These are phyloP conservation scores for Goniozus legneri DNA, from an alignment of 1,140 invertebrate genomes.

Conservation along the genomic window DNA sequence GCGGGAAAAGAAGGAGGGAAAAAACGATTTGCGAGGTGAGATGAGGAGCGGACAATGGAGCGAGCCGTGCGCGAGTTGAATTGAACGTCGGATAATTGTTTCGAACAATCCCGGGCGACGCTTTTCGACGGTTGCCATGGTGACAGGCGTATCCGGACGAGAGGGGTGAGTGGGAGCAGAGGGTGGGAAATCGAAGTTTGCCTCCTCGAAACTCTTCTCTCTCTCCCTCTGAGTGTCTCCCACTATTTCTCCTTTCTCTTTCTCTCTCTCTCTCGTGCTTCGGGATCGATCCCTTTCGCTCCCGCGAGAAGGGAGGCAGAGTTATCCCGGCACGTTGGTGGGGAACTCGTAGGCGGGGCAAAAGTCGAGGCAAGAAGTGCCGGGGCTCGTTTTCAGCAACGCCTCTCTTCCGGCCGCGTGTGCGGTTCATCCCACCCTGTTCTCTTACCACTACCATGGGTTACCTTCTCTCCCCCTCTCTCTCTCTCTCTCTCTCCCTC, in stretches of 20 bases:
- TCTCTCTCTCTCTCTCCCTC: background rate
- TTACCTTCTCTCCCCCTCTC: conserved; percentile 1
- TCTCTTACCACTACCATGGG: background rate
- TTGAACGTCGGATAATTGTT: conserved; percentile 55
- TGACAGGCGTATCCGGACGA: conserved; percentile 21
- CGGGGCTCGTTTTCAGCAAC: conserved; percentile 19
- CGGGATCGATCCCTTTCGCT: too few species aligned
- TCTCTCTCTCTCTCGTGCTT: too few species aligned
- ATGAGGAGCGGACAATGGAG: conserved; percentile 11
- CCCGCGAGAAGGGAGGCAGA: too few species aligned
- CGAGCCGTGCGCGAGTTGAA: conserved; percentile 38
- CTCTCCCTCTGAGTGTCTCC: too few species aligned
- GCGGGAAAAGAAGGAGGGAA: too few species aligned
- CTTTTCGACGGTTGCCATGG: conserved; percentile 42
- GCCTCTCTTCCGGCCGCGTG: conserved; percentile 21
- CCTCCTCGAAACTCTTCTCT: too few species aligned
- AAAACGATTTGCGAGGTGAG: conserved; percentile 43
- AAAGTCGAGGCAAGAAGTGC: conserved; percentile 33
- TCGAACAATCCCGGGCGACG: conserved; percentile 52
- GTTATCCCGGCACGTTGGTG: background rate
- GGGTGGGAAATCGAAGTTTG: background rate
- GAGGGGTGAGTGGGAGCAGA: background rate
- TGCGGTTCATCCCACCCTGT: background rate
- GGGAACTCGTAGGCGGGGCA: conserved; percentile 29
- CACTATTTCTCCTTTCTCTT: too few species aligned